phyloP scores from a whole-genome alignment of 2,113 vertebrate genomes.

The Pongo pygmaeus region DNA sequence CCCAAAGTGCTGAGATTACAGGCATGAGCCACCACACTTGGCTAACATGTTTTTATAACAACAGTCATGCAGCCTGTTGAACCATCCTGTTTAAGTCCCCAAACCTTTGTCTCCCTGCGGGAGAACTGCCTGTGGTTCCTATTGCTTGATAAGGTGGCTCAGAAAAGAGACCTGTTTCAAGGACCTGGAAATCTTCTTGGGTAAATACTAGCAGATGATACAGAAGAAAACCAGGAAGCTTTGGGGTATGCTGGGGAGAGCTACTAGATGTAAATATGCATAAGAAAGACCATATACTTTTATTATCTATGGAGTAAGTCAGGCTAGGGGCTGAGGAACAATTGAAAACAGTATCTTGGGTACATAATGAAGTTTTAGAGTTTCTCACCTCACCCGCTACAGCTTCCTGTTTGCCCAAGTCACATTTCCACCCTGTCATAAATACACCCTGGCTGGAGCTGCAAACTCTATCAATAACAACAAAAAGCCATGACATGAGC shows the following conservation, averaged over 20 bases:
- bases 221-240: conserved; percentile 9
- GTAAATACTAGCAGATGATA: background rate
- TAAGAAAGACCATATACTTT: background rate
- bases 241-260: background rate
- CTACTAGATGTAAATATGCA: background rate
- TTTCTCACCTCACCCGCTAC: background rate
- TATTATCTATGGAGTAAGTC: conserved; percentile 48
- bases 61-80: background rate
- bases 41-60: background rate
- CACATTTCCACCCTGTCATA: background rate
- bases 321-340: conserved; percentile 33
- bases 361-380: conserved; percentile 50
- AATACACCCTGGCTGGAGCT: background rate
- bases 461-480: conserved; percentile 51
- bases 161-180: conserved; percentile 39
- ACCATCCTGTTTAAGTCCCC: background rate
- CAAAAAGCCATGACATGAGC: conserved; percentile 49
- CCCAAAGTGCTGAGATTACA: no score
- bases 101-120: background rate
- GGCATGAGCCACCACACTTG: no score
- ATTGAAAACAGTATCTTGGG: conserved; percentile 49
- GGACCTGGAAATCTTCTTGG: conserved; percentile 54
- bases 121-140: background rate
- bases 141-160: background rate
- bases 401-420: conserved; percentile 30